Conservation (phyloP, 2,888 invertebrate genomes). For the Tetragonula carbonaria region DNA sequence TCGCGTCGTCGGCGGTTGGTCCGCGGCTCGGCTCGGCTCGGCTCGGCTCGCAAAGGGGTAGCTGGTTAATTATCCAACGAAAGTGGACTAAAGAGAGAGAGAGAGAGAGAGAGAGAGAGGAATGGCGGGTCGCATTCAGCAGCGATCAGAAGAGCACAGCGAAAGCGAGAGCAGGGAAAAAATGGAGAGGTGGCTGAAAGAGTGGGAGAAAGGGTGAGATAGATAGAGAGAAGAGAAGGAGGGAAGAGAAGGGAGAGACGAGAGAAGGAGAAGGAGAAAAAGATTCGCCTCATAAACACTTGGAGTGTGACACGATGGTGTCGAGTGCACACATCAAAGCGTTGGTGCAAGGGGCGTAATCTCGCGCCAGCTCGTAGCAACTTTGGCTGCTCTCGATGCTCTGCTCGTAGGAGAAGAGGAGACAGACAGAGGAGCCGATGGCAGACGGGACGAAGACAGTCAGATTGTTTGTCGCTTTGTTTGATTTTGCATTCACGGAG, state of each 20-base stretch:
- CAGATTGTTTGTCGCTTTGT: conserved; percentile 83
- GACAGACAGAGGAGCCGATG: conserved; percentile 12
- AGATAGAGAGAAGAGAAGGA: conserved; percentile 8
- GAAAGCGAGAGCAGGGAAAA: conserved; percentile 44
- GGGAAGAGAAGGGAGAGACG: conserved; percentile 44
- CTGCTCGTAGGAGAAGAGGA: background rate
- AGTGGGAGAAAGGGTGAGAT: conserved; percentile 24
- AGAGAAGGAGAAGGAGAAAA: conserved; percentile 47
- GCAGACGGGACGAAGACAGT: conserved; percentile 12
- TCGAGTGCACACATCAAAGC: conserved; percentile 80
- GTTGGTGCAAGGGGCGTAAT: conserved; percentile 60
- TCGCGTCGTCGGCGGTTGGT: conserved; percentile 42
- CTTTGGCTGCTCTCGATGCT: conserved; percentile 75
- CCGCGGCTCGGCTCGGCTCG: conserved; percentile 51
- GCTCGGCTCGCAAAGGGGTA: conserved; percentile 64
- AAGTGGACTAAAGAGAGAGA: conserved; percentile 73
- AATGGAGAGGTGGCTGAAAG: conserved; percentile 10
- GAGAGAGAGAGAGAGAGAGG: conserved; percentile 56
- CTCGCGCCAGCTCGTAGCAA: conserved; percentile 62
- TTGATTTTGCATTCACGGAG: conserved; percentile 83
- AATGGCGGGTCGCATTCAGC: conserved; percentile 68
- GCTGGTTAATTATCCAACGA: conserved; percentile 80
- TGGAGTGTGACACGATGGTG: conserved; percentile 79
- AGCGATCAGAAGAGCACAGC: conserved; percentile 74
- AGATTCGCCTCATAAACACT: conserved; percentile 79